Percentiles rank a stretch among this genome's conserved stretches.
Conservation (phyloP, 1,140 invertebrate genomes). For the Tetraneura akinire region DNA sequence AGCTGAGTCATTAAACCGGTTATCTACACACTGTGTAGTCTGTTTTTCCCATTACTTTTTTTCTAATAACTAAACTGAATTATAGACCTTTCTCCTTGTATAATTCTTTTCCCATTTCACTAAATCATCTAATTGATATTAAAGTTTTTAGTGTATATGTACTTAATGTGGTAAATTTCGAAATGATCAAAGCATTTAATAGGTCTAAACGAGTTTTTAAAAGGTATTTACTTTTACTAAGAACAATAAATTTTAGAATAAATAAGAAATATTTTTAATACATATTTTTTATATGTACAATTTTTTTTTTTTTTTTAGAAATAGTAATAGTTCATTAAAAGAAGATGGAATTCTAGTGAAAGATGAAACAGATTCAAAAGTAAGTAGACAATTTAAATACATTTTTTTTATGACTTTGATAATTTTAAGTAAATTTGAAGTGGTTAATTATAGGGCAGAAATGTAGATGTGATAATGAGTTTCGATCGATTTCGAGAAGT, state of each 20-base stretch:
- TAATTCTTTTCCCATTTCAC: neutral
- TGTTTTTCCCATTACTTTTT: slow-evolving; percentile 34
- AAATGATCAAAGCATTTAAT: slow-evolving; percentile 49
- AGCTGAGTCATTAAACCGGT: slow-evolving; percentile 50
- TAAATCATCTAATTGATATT: neutral
- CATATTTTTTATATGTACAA: neutral
- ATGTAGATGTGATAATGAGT: slow-evolving; percentile 39
- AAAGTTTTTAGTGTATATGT: neutral
- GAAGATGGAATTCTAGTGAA: slow-evolving; percentile 20
- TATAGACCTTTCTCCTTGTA: slow-evolving; percentile 24
- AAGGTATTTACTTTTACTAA: neutral
- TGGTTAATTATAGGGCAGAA: slow-evolving; percentile 39
- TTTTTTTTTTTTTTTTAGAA: slow-evolving; percentile 29
- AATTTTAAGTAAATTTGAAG: slow-evolving; percentile 47
- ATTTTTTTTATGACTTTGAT: neutral
- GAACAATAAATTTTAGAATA: neutral
- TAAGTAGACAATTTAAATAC: slow-evolving; percentile 20
- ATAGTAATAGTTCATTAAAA: slow-evolving; percentile 39
- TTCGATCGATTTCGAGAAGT: slow-evolving; percentile 47
- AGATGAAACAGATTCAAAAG: slow-evolving; percentile 39
- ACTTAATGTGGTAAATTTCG: slow-evolving; percentile 2
- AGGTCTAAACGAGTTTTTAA: slow-evolving; percentile 45
- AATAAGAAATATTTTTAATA: neutral
- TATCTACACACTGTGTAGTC: slow-evolving; percentile 14
- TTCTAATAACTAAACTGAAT: neutral